These are phyloP conservation scores for Xiphydria camelus DNA, from an alignment of 2,888 invertebrate species.

Conservation along the genomic window DNA sequence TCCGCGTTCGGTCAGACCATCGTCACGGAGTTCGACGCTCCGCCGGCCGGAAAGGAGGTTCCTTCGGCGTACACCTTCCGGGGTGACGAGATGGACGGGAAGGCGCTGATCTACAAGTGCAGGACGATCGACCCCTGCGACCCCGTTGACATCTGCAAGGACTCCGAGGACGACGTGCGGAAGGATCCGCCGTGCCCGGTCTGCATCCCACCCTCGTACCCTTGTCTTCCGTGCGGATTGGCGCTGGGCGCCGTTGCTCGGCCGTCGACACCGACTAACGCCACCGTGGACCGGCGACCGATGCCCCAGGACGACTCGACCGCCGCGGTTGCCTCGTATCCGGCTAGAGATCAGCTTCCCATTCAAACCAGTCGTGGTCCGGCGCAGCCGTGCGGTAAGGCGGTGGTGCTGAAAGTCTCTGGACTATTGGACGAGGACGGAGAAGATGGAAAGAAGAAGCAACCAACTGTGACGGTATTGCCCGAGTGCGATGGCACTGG, in stretches of 20 bases:
- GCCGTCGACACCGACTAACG: neutral
- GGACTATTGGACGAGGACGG: constrained; percentile 37
- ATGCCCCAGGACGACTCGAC: neutral
- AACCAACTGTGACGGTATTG: constrained; percentile 42
- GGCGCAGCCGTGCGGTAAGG: constrained; percentile 37
- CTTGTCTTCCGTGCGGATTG: constrained; percentile 32
- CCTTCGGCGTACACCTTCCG: constrained; percentile 38
- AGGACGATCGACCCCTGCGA: constrained; percentile 29
- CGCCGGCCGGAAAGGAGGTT: constrained; percentile 14
- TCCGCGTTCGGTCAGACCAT: constrained; percentile 69
- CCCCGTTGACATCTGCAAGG: constrained; percentile 24
- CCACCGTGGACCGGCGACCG: neutral
- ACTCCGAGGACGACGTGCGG: constrained; percentile 19
- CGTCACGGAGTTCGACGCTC: constrained; percentile 63
- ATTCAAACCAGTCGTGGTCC: constrained; percentile 41
- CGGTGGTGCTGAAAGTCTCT: constrained; percentile 51
- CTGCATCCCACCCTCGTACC: constrained; percentile 21
- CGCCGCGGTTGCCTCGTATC: neutral
- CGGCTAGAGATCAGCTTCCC: neutral
- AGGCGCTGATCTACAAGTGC: constrained; percentile 36
- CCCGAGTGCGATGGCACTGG: constrained; percentile 29
- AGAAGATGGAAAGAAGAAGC: constrained; percentile 19
- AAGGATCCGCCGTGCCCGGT: constrained; percentile 18
- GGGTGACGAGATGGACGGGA: constrained; percentile 25
- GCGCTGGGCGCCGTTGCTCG: constrained; percentile 16